phyloP scores from a whole-genome alignment of 2,797 vertebrate genomes.

The Todus mexicanus region DNA sequence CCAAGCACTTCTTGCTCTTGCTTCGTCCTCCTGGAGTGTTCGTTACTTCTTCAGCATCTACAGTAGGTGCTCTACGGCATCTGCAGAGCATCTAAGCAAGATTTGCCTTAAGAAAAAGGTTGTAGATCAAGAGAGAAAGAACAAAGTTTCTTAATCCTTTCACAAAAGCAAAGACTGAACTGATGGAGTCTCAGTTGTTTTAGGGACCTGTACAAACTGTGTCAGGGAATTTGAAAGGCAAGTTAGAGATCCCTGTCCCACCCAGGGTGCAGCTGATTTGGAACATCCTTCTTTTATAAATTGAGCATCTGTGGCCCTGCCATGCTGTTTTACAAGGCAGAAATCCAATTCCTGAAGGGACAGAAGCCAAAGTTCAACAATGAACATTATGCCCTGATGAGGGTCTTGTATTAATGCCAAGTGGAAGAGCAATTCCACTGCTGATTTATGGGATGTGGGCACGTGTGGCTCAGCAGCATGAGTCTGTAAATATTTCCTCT shows the following conservation, averaged over 20 bases:
- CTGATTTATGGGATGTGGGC: background rate
- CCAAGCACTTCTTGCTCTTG: background rate
- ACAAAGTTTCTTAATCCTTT: background rate
- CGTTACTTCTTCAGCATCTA: background rate
- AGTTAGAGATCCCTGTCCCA: background rate
- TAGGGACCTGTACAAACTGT: background rate
- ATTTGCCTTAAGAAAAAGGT: background rate
- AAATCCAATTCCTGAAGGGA: background rate
- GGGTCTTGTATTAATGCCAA: background rate
- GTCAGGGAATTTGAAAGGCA: background rate
- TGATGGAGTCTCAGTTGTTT: background rate
- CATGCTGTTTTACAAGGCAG: background rate
- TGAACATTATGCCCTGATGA: background rate
- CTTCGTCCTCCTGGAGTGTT: background rate
- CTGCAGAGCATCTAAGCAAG: background rate
- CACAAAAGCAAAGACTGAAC: background rate
- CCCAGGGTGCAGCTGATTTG: rapidly evolving
- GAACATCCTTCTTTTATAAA: background rate
- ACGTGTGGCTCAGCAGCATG: background rate
- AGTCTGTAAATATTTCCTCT: background rate
- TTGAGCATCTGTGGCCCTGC: background rate
- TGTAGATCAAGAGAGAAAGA: background rate
- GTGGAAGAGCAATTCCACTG: background rate
- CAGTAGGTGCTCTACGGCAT: background rate
- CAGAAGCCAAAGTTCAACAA: background rate